These are phyloP conservation scores for Solenopsis invicta DNA, from an alignment of 1,140 invertebrate species.

Conservation along the genomic window DNA sequence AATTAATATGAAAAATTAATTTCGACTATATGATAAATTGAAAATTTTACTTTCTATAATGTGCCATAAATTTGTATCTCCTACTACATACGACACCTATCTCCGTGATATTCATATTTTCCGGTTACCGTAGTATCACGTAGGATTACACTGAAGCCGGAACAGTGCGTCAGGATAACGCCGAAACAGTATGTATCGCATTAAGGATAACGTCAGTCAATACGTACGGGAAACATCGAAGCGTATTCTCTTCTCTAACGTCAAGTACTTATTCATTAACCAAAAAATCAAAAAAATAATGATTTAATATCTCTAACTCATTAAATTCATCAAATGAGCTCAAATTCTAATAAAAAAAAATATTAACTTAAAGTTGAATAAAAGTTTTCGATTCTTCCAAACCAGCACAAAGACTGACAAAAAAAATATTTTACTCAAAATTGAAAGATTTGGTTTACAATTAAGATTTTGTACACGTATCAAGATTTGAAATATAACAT, in stretches of 20 bases:
- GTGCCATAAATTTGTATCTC: constrained; percentile 12
- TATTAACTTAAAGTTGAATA: not conserved
- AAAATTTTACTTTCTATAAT: constrained; percentile 36
- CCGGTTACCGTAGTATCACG: constrained; percentile 45
- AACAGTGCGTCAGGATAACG: constrained; percentile 62
- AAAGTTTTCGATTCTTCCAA: not conserved
- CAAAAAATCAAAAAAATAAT: constrained; percentile 20
- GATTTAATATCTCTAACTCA: not conserved
- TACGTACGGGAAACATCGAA: constrained; percentile 69
- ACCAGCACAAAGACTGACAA: not conserved
- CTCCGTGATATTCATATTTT: constrained; percentile 58
- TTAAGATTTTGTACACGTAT: not conserved
- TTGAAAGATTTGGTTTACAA: not conserved
- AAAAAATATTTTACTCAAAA: not conserved
- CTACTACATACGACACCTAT: constrained; percentile 28
- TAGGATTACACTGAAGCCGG: constrained; percentile 59
- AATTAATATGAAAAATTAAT: constrained; percentile 9
- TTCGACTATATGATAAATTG: not conserved
- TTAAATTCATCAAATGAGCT: not conserved
- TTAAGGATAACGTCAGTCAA: constrained; percentile 60
- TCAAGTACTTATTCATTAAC: constrained; percentile 43
- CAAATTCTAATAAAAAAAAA: not conserved
- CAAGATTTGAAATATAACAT: not conserved
- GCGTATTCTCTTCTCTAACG: constrained; percentile 40
- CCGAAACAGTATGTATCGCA: constrained; percentile 31